Conservation (phyloP, 1,140 invertebrate species). For the Galendromus occidentalis region DNA sequence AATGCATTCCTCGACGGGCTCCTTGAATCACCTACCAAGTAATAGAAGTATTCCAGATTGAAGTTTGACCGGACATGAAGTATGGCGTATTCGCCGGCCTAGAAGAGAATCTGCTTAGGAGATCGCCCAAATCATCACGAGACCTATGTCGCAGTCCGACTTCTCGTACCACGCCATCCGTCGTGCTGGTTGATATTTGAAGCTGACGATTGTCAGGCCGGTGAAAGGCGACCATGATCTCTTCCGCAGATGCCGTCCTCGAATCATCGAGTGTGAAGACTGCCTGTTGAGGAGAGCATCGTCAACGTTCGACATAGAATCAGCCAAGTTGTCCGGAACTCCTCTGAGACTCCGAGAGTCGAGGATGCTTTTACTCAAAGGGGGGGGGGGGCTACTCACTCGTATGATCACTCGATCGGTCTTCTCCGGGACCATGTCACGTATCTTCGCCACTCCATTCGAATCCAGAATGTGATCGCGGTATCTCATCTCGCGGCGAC, state of each 20-base stretch:
- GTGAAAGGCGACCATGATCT: slow-evolving; percentile 22
- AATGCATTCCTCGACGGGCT: too few species aligned
- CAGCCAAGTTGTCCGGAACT: too few species aligned
- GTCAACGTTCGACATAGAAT: too few species aligned
- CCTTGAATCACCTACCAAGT: slow-evolving; percentile 32
- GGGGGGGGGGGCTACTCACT: slow-evolving; percentile 15
- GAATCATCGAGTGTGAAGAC: slow-evolving; percentile 24
- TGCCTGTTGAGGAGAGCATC: slow-evolving; percentile 18
- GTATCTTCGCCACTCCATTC: slow-evolving; percentile 24
- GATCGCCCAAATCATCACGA: background rate
- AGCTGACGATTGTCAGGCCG: slow-evolving; percentile 25
- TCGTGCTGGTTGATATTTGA: slow-evolving; percentile 26
- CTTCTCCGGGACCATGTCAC: slow-evolving; percentile 25
- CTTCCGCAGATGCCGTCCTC: slow-evolving; percentile 21
- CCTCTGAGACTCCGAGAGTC: too few species aligned
- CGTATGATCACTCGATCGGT: slow-evolving; percentile 20
- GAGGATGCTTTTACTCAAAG: too few species aligned
- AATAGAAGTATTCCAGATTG: slow-evolving; percentile 28
- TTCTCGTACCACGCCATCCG: slow-evolving; percentile 21
- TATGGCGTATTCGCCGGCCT: slow-evolving; percentile 30
- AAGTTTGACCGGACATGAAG: slow-evolving; percentile 33
- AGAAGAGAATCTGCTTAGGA: background rate
- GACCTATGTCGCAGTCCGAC: background rate
- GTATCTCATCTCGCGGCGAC: slow-evolving; percentile 14
- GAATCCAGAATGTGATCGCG: slow-evolving; percentile 15